phyloP scores from a whole-genome alignment of 1,140 invertebrate species.

The Cydia pomonella region DNA sequence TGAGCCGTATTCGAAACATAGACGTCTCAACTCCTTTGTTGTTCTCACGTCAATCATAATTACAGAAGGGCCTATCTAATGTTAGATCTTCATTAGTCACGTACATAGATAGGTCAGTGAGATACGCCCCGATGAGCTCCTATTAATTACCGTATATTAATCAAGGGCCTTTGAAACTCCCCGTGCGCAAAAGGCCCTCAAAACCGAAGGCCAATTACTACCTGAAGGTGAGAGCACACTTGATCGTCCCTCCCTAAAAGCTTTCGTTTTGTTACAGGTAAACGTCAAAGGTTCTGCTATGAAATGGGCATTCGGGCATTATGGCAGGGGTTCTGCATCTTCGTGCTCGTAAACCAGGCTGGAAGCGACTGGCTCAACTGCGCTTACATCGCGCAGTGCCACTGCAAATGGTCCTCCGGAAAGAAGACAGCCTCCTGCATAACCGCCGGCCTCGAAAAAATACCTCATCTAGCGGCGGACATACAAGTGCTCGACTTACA shows the following conservation, averaged over 20 bases:
- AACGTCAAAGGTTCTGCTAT: conserved; percentile 54
- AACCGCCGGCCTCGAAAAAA: conserved; percentile 85
- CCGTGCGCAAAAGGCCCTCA: conserved; percentile 8
- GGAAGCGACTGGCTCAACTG: conserved; percentile 87
- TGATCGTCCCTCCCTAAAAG: conserved; percentile 27
- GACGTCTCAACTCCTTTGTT: conserved; percentile 31
- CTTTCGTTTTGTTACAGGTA: conserved; percentile 64
- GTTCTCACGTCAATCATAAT: conserved; percentile 33
- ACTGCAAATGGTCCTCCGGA: conserved; percentile 93
- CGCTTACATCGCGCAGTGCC: conserved; percentile 86
- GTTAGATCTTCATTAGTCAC: conserved; percentile 39
- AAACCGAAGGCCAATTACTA: conserved; percentile 29
- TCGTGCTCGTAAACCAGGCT: conserved; percentile 58
- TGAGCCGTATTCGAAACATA: conserved; percentile 30
- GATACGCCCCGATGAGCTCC: conserved; percentile 36
- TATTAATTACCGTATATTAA: conserved; percentile 38
- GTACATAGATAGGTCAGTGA: conserved; percentile 36
- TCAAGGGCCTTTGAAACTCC: conserved; percentile 33
- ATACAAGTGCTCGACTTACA: conserved; percentile 93
- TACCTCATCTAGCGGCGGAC: conserved; percentile 88
- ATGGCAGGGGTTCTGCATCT: conserved; percentile 55
- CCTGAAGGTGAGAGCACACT: not conserved
- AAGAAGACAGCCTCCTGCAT: conserved; percentile 93
- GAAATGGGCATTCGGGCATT: conserved; percentile 68
- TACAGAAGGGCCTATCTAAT: conserved; percentile 36